Evolutionary conservation across 2,797 vertebrate species (phyloP), one percentile per base, ranked within the genome.

Genomic region (Esox masquinongy): DNA sequence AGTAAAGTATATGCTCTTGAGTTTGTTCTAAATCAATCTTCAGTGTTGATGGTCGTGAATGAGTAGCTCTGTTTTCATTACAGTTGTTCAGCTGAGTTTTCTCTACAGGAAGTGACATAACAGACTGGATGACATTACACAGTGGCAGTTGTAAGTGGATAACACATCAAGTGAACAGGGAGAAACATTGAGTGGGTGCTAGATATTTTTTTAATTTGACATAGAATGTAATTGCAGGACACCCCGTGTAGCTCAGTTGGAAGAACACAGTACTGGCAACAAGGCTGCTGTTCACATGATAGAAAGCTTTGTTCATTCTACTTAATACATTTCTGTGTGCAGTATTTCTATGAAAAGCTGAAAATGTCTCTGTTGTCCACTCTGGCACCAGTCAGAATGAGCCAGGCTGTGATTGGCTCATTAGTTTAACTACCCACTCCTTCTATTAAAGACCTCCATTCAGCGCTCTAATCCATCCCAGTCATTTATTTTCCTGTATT

Each of bases 401-500:
- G 72, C 43, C 59, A 77, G 67, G 76, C 26, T 15, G 63, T 74
- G 49, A 74, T 79, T 63, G 63, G 73, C 68, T 47, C 16, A 31
- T 70, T 39, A 47, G 9, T 72, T 74, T 67, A n/a, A 79, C 53
- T 14, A 49, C 24, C 15, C 29, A 66, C 31, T 8, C 7, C 31
- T 15, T 5, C 29, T 15, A 9, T 66, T 66, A 66, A 66, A 66
- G 12, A 66, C 63, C 68, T 70, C n/a, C 47, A 72, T 64, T 68
- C 69, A 66, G 70, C 24, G 43, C 69, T 26, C 69, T 12, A n/a
- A 84, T 88, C 74, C 72, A 77, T 79, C n/a, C 70, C 53, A 34
- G 75, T 70, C 64, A 75, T 87, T 83, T 86, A n/a, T 83, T 88
- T 85, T 89, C 87, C 84, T 85, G 81, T 59, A 50, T 79, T n/a